Conservation (phyloP, 2,888 invertebrate genomes). For the Dryadula phaetusa region DNA sequence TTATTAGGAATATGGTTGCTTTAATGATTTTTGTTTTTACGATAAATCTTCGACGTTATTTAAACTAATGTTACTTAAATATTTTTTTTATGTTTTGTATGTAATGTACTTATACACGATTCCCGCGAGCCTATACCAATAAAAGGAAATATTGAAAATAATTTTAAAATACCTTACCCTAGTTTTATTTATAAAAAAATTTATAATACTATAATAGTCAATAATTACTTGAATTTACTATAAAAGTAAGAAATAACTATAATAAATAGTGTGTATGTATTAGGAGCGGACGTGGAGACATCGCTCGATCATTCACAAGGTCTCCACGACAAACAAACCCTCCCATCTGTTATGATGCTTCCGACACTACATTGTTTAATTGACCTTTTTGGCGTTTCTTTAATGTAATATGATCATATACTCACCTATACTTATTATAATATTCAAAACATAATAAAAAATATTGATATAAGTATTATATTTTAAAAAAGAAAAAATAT, state of each 20-base stretch:
- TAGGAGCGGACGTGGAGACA: not conserved
- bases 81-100: too few species aligned
- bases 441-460: too few species aligned
- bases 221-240: not conserved
- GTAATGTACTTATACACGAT: too few species aligned
- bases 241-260: not conserved
- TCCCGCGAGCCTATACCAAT: too few species aligned
- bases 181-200: not conserved
- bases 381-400: conserved; percentile 56
- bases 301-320: conserved; percentile 47
- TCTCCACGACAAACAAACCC: conserved; percentile 48
- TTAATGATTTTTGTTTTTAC: too few species aligned
- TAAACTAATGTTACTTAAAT: too few species aligned
- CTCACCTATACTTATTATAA: not conserved
- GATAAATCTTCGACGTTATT: too few species aligned
- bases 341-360: conserved; percentile 69
- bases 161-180: too few species aligned
- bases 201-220: not conserved
- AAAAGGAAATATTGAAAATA: too few species aligned
- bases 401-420: conserved; percentile 2
- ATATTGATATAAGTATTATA: too few species aligned
- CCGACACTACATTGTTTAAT: conserved; percentile 68
- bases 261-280: not conserved
- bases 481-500: too few species aligned
- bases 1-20: too few species aligned